Evolutionary conservation across 2,888 invertebrate genomes (phyloP), one percentile per base, ranked within the genome.

Genomic region (Phasia obesa): DNA sequence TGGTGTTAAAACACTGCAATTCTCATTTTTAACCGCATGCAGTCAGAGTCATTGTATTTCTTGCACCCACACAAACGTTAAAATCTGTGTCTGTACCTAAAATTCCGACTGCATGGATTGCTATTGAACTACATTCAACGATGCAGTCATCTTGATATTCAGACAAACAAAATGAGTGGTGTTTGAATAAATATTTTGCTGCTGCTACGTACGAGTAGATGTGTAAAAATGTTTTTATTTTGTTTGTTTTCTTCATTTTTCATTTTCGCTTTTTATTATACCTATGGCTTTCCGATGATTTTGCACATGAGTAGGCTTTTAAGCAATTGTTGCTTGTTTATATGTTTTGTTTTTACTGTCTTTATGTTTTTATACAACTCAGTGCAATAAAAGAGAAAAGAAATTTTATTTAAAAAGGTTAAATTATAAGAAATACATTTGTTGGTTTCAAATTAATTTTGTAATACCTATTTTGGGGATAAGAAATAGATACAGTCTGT

Each of bases 241-340:
- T 19, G n/a, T n/a, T n/a, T n/a, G n/a, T n/a, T n/a, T n/a, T n/a
- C n/a, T n/a, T n/a, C n/a, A n/a, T 70, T 47, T 35, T 21, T 7
- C 21, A 15, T 17, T 42, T 5, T 42, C 23, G 7, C 6, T 49
- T 64, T 53, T 23, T 49, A n/a, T n/a, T n/a, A n/a, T n/a, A n/a
- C n/a, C n/a, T n/a, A n/a, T 35, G 49, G 60, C 38, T 65, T 49
- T 75, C 49, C 65, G 57, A 75, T 57, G 38, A 65, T 75, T 75
- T 75, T 67, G 25, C 49, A 65, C 65, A 65, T 67, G 75, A 75
- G 65, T 75, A 75, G 75, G 25, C 57, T 49, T 73, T n/a, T n/a
- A n/a, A n/a, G 49, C 57, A 19, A n/a, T n/a, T n/a, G n/a, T 59
- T 75, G 75, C 38, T 65, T 75, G 65, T 74, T 75, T 64, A 57